Base-by-base conservation (phyloP, 2,888 invertebrate species). In the Hemicrepidius hirtus region DNA sequence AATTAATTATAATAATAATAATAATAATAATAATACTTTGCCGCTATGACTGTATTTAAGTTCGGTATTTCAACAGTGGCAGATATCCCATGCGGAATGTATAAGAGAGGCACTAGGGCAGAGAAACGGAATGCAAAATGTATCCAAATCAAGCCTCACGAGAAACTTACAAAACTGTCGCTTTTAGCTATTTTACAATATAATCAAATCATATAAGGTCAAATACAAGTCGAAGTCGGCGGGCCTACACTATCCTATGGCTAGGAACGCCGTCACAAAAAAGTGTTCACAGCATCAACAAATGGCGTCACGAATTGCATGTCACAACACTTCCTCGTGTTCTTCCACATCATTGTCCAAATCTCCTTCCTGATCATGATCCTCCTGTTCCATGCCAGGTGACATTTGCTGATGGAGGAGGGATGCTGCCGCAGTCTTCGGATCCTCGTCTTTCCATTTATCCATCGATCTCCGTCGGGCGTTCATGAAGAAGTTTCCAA, bases 401-500 rank as follows among this genome's bases (percentile, higher is more conserved):
- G 87, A 87, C 82, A 86, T 87, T 75, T 86, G 86, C 74, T 86
- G 86, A 75, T 86, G 87, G 32, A 85, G 80, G 37, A 86, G 79
- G 62, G 81, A 80, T 66, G 82, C 82, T 73, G 87, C 83, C 59
- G 87, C 85, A 75, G 88, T 85, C 78, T 92, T 92, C 64, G 93
- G 93, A 80, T 94, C 96, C 82, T 97, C 97, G 84, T 98, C 98
- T 86, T 96, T 95, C 98, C 98, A 99, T 84, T 98, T 99, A 88
- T 99, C 99, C 95, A 96, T 96, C 2, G 96, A 96, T 78, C 99
- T 92, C 80, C 99, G 91, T 73, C 99, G 91, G n/a, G 99, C 99
- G 87, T 99, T 99, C 99, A 99, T 99, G 89, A 99, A 99, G 91
- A 99, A 99, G 87, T 99, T 99, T 60, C 99, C 98, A 71, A 99